Evolutionary conservation across 1,140 invertebrate species (phyloP).

Genomic region (Drosophila tristis): DNA sequence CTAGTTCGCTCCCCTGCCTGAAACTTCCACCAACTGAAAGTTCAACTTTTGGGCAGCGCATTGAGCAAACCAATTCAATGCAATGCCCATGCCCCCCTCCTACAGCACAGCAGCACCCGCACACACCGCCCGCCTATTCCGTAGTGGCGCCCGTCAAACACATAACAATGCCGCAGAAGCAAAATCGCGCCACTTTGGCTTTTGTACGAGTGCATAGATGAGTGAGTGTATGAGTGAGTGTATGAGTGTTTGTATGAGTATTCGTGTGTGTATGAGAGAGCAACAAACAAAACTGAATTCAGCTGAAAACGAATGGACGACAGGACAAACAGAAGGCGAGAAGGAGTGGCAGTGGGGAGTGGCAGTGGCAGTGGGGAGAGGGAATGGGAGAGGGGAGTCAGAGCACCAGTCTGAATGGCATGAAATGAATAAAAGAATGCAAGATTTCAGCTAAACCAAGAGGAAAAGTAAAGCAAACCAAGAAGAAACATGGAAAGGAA

Average conservation of each 20-base stretch:
- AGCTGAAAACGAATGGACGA: slow-evolving; percentile 49
- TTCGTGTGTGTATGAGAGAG: neutral
- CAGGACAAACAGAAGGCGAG: neutral
- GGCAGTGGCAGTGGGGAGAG: neutral
- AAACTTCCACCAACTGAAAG: slow-evolving; percentile 3
- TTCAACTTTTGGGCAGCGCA: slow-evolving; percentile 20
- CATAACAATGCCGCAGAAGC: slow-evolving; percentile 48
- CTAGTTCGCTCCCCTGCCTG: neutral
- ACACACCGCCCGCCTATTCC: neutral
- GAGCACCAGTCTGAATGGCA: slow-evolving; percentile 40
- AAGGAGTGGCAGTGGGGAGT: slow-evolving; percentile 6
- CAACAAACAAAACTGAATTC: slow-evolving; percentile 55
- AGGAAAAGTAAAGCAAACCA: slow-evolving; percentile 12
- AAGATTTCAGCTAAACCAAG: slow-evolving; percentile 26
- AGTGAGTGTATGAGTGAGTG: slow-evolving; percentile 11
- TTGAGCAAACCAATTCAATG: slow-evolving; percentile 31
- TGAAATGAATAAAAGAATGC: slow-evolving; percentile 58
- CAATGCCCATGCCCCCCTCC: slow-evolving; percentile 17
- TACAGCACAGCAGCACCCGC: slow-evolving; percentile 15
- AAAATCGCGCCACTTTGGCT: slow-evolving; percentile 51
- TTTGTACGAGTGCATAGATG: slow-evolving; percentile 32
- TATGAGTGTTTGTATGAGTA: neutral
- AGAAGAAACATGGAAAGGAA: neutral
- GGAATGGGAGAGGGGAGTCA: neutral
- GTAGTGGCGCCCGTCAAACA: slow-evolving; percentile 2